A percentile compares a stretch with the other conserved stretches of the same genome.
phyloP scores from a whole-genome alignment of 2,888 invertebrate species.

The Phalangium opilio region DNA sequence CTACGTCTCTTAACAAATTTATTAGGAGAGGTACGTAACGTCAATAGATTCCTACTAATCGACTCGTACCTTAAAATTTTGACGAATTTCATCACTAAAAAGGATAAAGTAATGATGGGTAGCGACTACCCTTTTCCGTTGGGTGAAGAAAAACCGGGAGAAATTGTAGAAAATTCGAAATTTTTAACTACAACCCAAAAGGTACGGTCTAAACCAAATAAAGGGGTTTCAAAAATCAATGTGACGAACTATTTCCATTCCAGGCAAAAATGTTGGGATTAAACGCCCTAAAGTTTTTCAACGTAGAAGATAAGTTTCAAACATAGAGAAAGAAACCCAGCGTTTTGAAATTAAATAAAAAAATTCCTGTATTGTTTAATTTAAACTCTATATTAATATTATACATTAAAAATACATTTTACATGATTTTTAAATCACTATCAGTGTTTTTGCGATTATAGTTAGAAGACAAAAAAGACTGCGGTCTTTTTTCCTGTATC shows the following conservation, averaged over 20 bases:
- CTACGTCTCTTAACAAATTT: conserved; percentile 34
- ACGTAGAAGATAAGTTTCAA: conserved; percentile 22
- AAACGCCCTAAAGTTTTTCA: conserved; percentile 33
- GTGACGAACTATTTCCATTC: no score
- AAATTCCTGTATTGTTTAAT: no score
- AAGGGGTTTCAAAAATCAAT: no score
- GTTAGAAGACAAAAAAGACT: neutral
- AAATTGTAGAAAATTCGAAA: conserved; percentile 29
- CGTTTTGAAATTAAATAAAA: no score
- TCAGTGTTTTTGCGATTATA: no score
- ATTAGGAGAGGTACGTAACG: conserved; percentile 39
- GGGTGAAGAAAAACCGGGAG: conserved; percentile 38
- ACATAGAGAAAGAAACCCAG: no score
- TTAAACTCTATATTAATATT: no score
- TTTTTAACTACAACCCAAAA: conserved; percentile 25
- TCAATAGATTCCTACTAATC: conserved; percentile 9
- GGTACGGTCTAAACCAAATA: conserved; percentile 20
- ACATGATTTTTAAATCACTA: no score
- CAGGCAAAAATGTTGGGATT: conserved; percentile 31
- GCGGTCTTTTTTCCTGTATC: neutral
- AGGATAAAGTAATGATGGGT: conserved; percentile 38
- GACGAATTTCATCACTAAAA: conserved; percentile 2
- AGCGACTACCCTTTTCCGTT: conserved; percentile 42
- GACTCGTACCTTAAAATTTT: conserved; percentile 3
- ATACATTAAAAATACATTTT: no score